These are phyloP conservation scores for Nerophis ophidion DNA, from an alignment of 2,113 vertebrate species.

Conservation along the genomic window DNA sequence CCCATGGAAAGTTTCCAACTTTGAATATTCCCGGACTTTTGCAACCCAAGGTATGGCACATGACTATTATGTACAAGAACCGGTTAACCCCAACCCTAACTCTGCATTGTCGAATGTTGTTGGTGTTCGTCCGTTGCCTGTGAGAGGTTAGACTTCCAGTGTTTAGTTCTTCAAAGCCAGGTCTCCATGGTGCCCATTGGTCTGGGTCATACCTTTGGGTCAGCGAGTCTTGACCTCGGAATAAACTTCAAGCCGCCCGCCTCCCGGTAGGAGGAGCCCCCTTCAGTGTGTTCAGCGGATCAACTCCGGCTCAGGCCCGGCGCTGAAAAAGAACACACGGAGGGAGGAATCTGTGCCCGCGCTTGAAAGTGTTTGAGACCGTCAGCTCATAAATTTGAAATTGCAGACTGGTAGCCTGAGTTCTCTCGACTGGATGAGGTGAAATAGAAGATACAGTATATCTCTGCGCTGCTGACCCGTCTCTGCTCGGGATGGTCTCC, in stretches of 20 bases:
- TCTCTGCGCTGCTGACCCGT: no score
- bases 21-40: no score
- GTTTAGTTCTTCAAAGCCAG: slow-evolving; percentile 47
- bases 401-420: neutral
- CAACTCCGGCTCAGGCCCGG: slow-evolving; percentile 3
- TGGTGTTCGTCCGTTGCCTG: slow-evolving; percentile 10
- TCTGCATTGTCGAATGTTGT: neutral
- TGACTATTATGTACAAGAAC: no score
- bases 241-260: slow-evolving; percentile 52
- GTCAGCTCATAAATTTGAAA: neutral
- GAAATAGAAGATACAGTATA: no score
- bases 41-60: no score
- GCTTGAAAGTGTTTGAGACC: neutral
- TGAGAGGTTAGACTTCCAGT: slow-evolving; percentile 19
- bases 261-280: slow-evolving; percentile 38
- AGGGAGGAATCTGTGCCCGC: neutral
- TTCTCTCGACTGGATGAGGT: no score
- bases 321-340: neutral
- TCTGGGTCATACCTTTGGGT: slow-evolving; percentile 47
- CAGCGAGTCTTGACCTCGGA: slow-evolving; percentile 47
- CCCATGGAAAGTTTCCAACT: no score
- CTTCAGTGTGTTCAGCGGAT: slow-evolving; percentile 18
- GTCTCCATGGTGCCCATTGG: slow-evolving; percentile 57
- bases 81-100: no score
- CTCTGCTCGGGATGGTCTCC: no score